Conservation (phyloP, 2,797 vertebrate genomes). For the Triplophysa yarkandensis region DNA sequence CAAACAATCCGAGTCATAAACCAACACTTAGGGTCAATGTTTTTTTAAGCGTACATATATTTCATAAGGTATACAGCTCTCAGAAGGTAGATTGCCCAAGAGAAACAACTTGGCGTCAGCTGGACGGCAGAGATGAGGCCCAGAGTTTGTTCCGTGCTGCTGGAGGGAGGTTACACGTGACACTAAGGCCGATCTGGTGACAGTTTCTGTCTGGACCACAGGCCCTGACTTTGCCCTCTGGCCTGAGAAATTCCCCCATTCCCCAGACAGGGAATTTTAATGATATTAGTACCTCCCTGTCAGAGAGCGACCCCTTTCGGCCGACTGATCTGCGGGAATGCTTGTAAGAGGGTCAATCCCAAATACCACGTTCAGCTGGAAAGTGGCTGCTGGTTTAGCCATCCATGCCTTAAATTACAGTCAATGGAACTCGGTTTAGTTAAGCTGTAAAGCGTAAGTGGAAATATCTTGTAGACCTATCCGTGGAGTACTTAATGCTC, state of each 20-base stretch:
- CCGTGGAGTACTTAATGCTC: conserved; percentile 13
- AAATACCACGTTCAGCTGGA: conserved; percentile 21
- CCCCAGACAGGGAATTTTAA: conserved; percentile 47
- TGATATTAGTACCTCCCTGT: conserved; percentile 51
- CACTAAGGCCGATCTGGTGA: conserved; percentile 60
- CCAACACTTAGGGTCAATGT: conserved; percentile 30
- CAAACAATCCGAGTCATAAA: conserved; percentile 24
- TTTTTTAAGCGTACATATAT: conserved; percentile 37
- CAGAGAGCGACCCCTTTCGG: conserved; percentile 63
- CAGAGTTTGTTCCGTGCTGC: conserved; percentile 49
- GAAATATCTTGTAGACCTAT: conserved; percentile 14
- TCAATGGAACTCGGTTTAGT: conserved; percentile 10
- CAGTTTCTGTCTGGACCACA: conserved; percentile 60
- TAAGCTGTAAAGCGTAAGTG: conserved; percentile 23
- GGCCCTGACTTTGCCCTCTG: conserved; percentile 57
- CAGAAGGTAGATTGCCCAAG: conserved; percentile 55
- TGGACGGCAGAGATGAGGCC: conserved; percentile 51
- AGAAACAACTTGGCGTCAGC: conserved; percentile 57
- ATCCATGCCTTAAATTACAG: conserved; percentile 35
- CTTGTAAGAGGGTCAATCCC: conserved; percentile 10
- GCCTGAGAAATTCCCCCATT: conserved; percentile 57
- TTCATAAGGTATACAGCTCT: conserved; percentile 51
- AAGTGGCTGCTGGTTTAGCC: conserved; percentile 25
- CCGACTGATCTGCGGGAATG: conserved; percentile 33
- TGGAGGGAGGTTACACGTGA: conserved; percentile 52